Conservation (phyloP, 2,797 vertebrate genomes). For the Trachurus trachurus region DNA sequence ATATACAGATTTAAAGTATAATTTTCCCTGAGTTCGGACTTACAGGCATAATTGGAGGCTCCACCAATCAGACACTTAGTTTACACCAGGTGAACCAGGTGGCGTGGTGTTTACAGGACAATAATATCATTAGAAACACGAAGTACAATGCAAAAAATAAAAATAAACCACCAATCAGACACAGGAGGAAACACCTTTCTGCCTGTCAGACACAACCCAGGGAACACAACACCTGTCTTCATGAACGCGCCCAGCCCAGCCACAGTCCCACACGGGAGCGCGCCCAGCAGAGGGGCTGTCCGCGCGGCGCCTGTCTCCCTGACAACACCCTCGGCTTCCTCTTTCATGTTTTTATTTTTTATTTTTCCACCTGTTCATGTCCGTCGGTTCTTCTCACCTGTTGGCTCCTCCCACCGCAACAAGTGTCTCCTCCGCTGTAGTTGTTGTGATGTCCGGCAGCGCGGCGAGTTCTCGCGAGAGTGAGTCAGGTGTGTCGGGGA, state of each 20-base stretch:
- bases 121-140: background rate
- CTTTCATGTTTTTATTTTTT: accelerated
- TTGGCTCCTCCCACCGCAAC: background rate
- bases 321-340: background rate
- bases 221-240: accelerated
- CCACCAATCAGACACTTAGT: background rate
- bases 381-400: background rate
- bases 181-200: background rate
- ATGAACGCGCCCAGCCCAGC: background rate
- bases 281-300: constrained; percentile 12
- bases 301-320: constrained; percentile 14
- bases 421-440: background rate
- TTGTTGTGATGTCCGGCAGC: constrained; percentile 17
- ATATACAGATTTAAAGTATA: no score
- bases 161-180: no score
- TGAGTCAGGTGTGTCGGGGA: constrained; percentile 60
- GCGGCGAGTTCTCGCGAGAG: background rate
- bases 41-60: background rate
- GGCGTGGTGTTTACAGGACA: background rate
- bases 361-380: background rate
- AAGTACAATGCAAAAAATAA: background rate
- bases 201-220: constrained; percentile 31
- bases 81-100: no score
- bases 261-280: background rate
- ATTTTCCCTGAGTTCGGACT: background rate